These are phyloP conservation scores for Tridacna crocea DNA, from an alignment of 2,888 invertebrate genomes.

Conservation along the genomic window DNA sequence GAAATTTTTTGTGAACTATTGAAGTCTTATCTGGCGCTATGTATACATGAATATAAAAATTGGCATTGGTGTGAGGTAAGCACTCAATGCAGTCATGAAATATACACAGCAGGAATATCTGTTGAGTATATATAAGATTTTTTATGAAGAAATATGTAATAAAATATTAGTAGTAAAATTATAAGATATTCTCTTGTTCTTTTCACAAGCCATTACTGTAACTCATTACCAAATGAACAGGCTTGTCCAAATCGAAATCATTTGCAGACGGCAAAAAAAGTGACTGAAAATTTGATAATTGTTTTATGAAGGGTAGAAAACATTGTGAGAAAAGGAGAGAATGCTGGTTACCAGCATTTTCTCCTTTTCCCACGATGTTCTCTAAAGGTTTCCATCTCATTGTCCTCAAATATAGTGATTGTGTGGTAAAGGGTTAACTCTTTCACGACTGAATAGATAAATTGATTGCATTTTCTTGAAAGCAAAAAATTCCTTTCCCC, in stretches of 20 bases:
- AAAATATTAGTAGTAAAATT: slow-evolving; percentile 64
- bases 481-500: no score
- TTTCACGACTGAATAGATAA: no score
- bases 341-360: not conserved
- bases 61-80: slow-evolving; percentile 47
- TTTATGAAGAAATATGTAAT: slow-evolving; percentile 67
- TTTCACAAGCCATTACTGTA: not conserved
- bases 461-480: no score
- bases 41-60: slow-evolving; percentile 36
- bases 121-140: slow-evolving; percentile 66
- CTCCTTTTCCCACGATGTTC: no score
- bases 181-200: not conserved
- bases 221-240: not conserved
- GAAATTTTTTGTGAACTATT: slow-evolving; percentile 18
- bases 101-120: slow-evolving; percentile 52
- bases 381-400: no score
- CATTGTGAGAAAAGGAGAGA: not conserved
- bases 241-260: not conserved
- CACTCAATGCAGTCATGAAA: slow-evolving; percentile 54
- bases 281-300: not conserved
- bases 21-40: slow-evolving; percentile 26
- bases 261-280: not conserved
- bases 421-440: no score
- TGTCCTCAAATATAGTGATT: no score
- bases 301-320: not conserved